Percentiles rank a stretch among this genome's conserved stretches.
phyloP scores from a whole-genome alignment of 2,888 invertebrate genomes.

The Agonum fuliginosum region DNA sequence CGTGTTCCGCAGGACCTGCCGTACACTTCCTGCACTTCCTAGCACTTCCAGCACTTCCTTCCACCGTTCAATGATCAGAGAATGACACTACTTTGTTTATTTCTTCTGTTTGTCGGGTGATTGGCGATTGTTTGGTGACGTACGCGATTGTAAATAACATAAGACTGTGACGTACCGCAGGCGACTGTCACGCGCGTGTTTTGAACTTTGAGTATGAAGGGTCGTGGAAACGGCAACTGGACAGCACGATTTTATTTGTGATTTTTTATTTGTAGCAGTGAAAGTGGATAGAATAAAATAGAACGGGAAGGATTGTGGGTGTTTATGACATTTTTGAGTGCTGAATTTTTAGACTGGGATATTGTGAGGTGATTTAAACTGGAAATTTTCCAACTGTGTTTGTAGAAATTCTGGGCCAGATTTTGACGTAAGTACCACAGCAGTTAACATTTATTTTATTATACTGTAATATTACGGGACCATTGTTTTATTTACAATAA shows the following conservation, averaged over 20 bases:
- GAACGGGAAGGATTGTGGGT: not conserved
- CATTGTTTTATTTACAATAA: no score
- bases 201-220: not conserved
- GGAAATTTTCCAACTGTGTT: slow-evolving; percentile 30
- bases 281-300: not conserved
- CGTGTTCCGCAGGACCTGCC: slow-evolving; percentile 71
- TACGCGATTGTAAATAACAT: slow-evolving; percentile 1
- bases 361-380: slow-evolving; percentile 27
- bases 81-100: not conserved
- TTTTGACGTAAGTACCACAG: slow-evolving; percentile 23
- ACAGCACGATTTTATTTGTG: not conserved
- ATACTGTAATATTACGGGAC: no score
- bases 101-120: slow-evolving; percentile 16
- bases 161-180: no score
- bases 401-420: slow-evolving; percentile 5
- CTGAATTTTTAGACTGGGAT: not conserved
- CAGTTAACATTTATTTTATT: no score
- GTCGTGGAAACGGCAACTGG: not conserved
- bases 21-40: slow-evolving; percentile 69
- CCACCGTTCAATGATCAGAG: slow-evolving; percentile 63
- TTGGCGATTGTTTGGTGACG: not conserved
- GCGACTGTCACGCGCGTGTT: not conserved
- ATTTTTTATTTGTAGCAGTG: not conserved
- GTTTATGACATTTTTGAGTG: not conserved
- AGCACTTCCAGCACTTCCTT: slow-evolving; percentile 70